Evolutionary conservation across 1,140 invertebrate genomes (phyloP), one percentile per base, ranked within the genome.

Genomic region (Tribolium castaneum): DNA sequence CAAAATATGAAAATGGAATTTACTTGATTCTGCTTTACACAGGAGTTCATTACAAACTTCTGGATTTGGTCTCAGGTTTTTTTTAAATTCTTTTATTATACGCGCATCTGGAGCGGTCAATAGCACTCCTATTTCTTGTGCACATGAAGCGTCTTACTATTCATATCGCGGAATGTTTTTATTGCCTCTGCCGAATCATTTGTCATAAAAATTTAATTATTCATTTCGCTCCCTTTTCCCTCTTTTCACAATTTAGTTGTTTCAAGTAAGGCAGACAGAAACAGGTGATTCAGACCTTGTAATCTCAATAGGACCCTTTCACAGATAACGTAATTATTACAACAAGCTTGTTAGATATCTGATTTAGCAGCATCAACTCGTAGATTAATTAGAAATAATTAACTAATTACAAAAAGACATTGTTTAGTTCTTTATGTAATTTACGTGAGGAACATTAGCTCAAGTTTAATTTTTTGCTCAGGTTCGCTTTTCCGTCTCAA

Each of bases 291-390:
- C 13, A n/a, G 10, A 10, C 56, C 19, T 25, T 16, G 34, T 35
- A 66, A 66, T 66, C 59, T 66, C 45, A 66, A 35, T 13, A 66
- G 12, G 35, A 66, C 59, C 59, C 2, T 12, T 66, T 22, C 59
- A 22, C 12, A 35, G 0, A 34, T 66, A 66, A 66, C 35, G 35
- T 25, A 39, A 39, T 66, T 66, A 14, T 39, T 35, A 35, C 30
- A 66, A 66, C 30, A 35, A 66, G 59, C 59, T 35, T 66, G 56
- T 62, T 62, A 30, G 19, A 62, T 62, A 25, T 62, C 56, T 62
- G 59, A 66, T 66, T 66, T 66, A 35, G 59, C 14, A 30, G 22
- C 22, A 13, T 19, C 30, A 35, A 35, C 2, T 30, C 56, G 12
- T 0, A 34, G 25, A 13, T 14, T 35, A 66, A 66, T 66, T 66